These are phyloP conservation scores for Odobenus rosmarus DNA, from an alignment of 2,113 vertebrate species.

Conservation along the genomic window DNA sequence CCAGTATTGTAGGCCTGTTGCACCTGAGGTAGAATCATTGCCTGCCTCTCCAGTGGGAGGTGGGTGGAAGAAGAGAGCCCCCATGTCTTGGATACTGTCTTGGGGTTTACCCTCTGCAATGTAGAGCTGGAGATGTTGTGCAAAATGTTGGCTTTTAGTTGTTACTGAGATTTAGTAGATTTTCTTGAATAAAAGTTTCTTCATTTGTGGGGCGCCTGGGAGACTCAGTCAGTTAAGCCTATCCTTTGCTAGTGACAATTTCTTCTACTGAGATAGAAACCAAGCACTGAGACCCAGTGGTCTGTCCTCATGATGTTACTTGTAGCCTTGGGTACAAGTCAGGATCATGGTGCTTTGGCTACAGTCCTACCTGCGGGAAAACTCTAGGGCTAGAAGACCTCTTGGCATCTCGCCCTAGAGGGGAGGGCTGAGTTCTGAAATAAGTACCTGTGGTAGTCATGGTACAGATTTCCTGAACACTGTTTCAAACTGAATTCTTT, in stretches of 20 bases:
- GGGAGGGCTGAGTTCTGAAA: background rate
- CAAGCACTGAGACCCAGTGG: background rate
- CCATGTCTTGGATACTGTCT: background rate
- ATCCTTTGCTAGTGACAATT: background rate
- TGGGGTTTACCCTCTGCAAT: background rate
- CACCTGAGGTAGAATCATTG: background rate
- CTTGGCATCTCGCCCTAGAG: background rate
- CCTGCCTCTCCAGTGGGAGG: background rate
- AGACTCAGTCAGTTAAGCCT: background rate
- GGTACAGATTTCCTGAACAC: background rate
- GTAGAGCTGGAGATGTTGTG: background rate
- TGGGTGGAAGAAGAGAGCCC: background rate
- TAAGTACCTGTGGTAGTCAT: background rate
- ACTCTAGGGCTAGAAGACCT: background rate
- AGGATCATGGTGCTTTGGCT: background rate
- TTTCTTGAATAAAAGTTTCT: background rate
- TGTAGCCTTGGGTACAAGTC: background rate
- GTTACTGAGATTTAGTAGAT: background rate
- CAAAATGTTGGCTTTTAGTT: background rate
- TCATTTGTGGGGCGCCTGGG: too few relatives aligned
- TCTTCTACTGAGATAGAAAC: background rate
- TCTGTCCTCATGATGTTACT: background rate
- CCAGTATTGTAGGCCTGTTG: background rate
- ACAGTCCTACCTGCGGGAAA: background rate
- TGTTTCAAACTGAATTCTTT: background rate